A percentile compares a stretch with the other conserved stretches of the same genome.
Evolutionary conservation across 2,113 vertebrate species (phyloP).

Genomic region (Symphodus melops): DNA sequence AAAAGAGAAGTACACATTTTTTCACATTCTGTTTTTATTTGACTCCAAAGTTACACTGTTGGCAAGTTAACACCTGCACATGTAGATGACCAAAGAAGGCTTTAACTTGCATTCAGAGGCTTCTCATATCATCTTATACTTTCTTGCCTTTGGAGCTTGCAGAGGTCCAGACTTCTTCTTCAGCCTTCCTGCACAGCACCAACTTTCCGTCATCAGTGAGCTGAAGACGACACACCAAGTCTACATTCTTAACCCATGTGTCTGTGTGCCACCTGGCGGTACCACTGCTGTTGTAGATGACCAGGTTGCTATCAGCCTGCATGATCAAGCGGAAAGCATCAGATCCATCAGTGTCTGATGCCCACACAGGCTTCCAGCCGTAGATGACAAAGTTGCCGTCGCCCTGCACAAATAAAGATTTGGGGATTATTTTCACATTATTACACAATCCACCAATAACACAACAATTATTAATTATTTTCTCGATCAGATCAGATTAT

Average conservation of each 20-base stretch:
- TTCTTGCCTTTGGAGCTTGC: neutral
- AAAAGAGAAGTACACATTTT: too few species aligned
- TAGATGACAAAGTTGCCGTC: slow-evolving; percentile 67
- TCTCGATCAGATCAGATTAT: too few species aligned
- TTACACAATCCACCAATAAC: too few species aligned
- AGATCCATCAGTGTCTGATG: neutral
- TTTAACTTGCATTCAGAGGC: too few species aligned
- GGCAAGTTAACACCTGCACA: too few species aligned
- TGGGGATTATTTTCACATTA: too few species aligned
- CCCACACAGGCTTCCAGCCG: slow-evolving; percentile 45
- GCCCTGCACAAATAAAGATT: slow-evolving; percentile 15
- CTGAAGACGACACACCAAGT: slow-evolving; percentile 9
- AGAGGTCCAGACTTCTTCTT: slow-evolving; percentile 31
- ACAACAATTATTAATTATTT: too few species aligned
- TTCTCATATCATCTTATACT: neutral
- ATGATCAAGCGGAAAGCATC: slow-evolving; percentile 15
- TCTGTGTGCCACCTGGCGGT: slow-evolving; percentile 21
- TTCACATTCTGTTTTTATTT: too few species aligned
- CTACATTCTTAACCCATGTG: neutral
- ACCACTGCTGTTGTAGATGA: slow-evolving; percentile 39
- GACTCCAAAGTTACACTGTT: too few species aligned
- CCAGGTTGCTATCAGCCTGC: slow-evolving; percentile 67
- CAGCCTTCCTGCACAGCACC: slow-evolving; percentile 12
- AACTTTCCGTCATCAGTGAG: slow-evolving; percentile 43
- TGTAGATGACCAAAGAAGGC: too few species aligned